These are phyloP conservation scores for Lepidonotus clava DNA, from an alignment of 2,888 invertebrate genomes.

Conservation along the genomic window DNA sequence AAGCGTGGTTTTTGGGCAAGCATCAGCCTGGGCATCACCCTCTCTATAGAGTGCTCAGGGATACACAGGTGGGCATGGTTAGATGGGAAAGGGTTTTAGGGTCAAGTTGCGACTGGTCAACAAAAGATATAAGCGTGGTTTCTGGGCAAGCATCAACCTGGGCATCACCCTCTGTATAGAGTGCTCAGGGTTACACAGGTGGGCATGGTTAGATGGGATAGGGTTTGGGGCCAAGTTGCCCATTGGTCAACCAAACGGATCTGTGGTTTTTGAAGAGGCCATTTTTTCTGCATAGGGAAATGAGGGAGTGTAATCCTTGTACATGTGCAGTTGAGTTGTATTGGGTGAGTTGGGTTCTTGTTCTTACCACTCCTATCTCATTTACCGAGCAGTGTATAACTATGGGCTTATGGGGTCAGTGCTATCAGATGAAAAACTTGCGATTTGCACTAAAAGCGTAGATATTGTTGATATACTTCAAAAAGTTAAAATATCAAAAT, in stretches of 20 bases:
- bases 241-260: neutral
- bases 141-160: slow-evolving; percentile 96
- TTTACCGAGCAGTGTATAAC: too few species aligned
- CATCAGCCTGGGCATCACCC: slow-evolving; percentile 96
- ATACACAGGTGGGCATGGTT: slow-evolving; percentile 81
- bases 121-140: neutral
- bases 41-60: slow-evolving; percentile 90
- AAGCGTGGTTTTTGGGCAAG: slow-evolving; percentile 86
- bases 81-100: neutral
- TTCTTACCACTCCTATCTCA: too few species aligned
- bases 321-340: too few species aligned
- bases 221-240: neutral
- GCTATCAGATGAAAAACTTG: too few species aligned
- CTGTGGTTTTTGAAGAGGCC: slow-evolving; percentile 87
- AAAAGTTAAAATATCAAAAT: too few species aligned
- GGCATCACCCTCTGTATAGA: slow-evolving; percentile 98
- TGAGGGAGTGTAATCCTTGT: too few species aligned
- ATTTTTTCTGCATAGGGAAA: too few species aligned
- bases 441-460: too few species aligned
- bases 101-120: neutral
- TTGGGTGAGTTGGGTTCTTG: too few species aligned
- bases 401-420: too few species aligned
- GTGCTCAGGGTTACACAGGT: slow-evolving; percentile 82
- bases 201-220: too few species aligned
- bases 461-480: too few species aligned